These are phyloP conservation scores for Gallinago media DNA, from an alignment of 2,113 vertebrate species.

Conservation along the genomic window DNA sequence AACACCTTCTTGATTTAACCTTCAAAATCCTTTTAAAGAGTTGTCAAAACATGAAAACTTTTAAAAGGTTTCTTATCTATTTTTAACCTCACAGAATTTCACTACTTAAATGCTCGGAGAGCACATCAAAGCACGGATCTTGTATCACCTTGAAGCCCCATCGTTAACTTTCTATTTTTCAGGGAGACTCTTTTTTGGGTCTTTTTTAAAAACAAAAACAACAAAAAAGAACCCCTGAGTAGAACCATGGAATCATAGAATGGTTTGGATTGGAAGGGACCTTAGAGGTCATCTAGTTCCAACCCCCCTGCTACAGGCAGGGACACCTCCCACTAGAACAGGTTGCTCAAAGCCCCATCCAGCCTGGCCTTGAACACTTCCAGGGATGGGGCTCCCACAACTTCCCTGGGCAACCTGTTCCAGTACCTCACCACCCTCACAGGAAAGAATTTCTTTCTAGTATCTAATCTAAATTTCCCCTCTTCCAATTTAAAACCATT, in stretches of 20 bases:
- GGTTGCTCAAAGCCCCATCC: too few relatives aligned
- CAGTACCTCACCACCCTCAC: too few relatives aligned
- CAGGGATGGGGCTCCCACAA: too few relatives aligned
- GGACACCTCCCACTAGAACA: too few relatives aligned
- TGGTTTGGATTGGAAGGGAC: too few relatives aligned
- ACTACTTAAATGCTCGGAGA: neutral
- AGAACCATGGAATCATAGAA: neutral
- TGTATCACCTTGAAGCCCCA: neutral
- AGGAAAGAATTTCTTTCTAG: too few relatives aligned
- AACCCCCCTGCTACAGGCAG: too few relatives aligned
- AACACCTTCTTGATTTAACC: neutral
- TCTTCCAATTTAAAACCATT: too few relatives aligned
- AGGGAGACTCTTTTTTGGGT: neutral
- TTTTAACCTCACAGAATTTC: neutral
- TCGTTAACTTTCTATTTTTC: neutral
- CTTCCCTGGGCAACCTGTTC: too few relatives aligned
- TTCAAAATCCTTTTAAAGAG: neutral
- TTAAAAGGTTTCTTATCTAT: neutral
- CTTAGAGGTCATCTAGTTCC: too few relatives aligned
- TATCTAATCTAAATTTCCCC: too few relatives aligned
- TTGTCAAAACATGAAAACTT: neutral
- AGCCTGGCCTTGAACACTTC: too few relatives aligned
- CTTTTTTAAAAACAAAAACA: neutral
- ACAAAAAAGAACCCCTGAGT: neutral
- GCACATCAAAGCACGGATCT: accelerated